Evolutionary conservation across 2,113 vertebrate species (phyloP).

Genomic region (Notothenia coriiceps): DNA sequence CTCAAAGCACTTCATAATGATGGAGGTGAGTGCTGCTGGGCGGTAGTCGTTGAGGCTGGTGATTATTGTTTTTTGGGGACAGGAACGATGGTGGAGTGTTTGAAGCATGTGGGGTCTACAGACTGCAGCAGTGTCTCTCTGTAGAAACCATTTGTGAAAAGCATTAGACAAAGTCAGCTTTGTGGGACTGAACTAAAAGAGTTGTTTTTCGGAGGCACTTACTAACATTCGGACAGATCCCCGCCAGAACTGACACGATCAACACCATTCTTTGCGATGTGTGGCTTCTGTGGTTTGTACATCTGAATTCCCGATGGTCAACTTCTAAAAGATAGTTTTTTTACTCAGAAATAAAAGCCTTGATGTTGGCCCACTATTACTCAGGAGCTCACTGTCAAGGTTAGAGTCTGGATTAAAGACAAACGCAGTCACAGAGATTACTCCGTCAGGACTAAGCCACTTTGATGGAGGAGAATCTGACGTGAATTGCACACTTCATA

Average conservation of each 20-base stretch:
- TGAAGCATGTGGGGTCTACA: too few species aligned
- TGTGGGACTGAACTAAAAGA: neutral
- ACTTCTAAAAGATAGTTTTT: too few species aligned
- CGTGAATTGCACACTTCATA: slow-evolving; percentile 1
- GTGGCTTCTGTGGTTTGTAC: neutral
- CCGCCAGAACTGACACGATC: neutral
- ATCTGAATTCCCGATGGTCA: neutral
- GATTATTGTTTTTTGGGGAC: too few species aligned
- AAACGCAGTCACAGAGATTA: neutral
- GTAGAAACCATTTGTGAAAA: too few species aligned
- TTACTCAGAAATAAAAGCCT: neutral
- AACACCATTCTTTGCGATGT: neutral
- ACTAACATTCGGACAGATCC: neutral
- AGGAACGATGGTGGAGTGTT: too few species aligned
- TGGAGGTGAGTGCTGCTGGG: too few species aligned
- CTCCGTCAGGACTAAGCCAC: neutral
- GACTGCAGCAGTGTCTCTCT: neutral
- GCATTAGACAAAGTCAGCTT: neutral
- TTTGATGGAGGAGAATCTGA: neutral
- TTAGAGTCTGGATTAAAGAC: neutral
- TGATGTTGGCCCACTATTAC: neutral
- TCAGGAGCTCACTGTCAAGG: neutral
- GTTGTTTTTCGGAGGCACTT: neutral
- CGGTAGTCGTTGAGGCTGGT: too few species aligned
- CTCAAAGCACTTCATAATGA: too few species aligned